Evolutionary conservation across 2,888 invertebrate species (phyloP).

Genomic region (Dyspetes luteomarginatus): DNA sequence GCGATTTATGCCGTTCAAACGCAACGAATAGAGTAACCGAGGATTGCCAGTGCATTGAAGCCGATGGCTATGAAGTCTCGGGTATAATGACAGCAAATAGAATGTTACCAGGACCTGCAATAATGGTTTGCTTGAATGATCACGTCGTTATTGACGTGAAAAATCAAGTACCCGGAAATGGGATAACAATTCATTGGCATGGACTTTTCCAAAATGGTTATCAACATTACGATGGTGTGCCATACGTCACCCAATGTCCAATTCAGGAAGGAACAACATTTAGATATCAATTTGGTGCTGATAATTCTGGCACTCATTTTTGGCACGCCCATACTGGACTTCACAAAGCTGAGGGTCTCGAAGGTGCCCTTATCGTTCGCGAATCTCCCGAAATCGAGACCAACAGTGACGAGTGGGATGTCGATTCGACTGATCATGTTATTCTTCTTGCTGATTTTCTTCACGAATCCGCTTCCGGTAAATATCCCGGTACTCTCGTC

Average conservation of each 20-base stretch:
- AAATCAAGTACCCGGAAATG: conserved; percentile 94
- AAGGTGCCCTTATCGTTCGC: conserved; percentile 86
- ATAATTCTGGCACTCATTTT: conserved; percentile 81
- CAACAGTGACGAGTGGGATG: conserved; percentile 56
- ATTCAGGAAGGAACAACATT: conserved; percentile 93
- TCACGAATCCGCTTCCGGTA: conserved; percentile 89
- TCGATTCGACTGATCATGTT: conserved; percentile 50
- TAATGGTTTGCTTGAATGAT: conserved; percentile 94
- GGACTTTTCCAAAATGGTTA: conserved; percentile 92
- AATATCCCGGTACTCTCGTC: conserved; percentile 90
- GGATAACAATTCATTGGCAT: conserved; percentile 95
- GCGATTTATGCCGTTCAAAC: conserved; percentile 22
- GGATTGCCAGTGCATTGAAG: conserved; percentile 93
- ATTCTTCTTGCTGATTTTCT: conserved; percentile 65
- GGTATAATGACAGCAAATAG: conserved; percentile 91
- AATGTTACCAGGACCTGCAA: conserved; percentile 94
- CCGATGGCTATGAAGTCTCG: conserved; percentile 93
- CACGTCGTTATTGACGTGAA: conserved; percentile 93
- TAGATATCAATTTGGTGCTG: conserved; percentile 84
- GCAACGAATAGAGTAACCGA: conserved; percentile 1
- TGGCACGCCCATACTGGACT: conserved; percentile 83
- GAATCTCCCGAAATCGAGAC: conserved; percentile 79
- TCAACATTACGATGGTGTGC: conserved; percentile 94
- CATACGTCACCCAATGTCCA: conserved; percentile 94
- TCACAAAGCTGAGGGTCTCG: conserved; percentile 86